Conservation (phyloP, 1,140 invertebrate species). For the Brachionus manjavacas region DNA sequence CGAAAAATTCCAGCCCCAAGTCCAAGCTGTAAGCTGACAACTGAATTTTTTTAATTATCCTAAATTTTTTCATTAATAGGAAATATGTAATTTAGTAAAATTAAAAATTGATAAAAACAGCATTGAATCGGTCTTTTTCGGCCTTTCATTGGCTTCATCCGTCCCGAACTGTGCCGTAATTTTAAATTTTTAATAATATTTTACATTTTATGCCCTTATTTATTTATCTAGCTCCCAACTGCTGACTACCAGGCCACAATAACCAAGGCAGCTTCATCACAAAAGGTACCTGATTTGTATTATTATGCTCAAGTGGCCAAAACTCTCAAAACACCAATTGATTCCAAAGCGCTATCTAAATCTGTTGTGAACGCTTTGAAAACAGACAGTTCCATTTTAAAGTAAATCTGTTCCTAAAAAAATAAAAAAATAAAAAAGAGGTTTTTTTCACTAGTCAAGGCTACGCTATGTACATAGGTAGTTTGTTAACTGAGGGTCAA, state of each 20-base stretch:
- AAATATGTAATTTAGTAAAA: constrained; percentile 34
- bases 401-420: background rate
- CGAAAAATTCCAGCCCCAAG: constrained; percentile 14
- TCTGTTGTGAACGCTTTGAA: background rate
- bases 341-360: background rate
- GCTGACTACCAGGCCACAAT: constrained; percentile 18
- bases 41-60: background rate
- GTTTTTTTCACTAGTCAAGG: constrained; percentile 65
- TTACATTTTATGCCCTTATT: background rate
- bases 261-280: background rate
- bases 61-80: background rate
- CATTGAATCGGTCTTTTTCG: constrained; percentile 35
- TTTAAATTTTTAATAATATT: background rate
- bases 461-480: constrained; percentile 74
- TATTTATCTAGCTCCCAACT: background rate
- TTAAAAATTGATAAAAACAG: constrained; percentile 34
- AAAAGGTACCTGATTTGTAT: constrained; percentile 33
- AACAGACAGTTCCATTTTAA: constrained; percentile 36
- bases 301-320: background rate
- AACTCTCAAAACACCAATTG: background rate
- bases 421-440: background rate
- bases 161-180: constrained; percentile 20
- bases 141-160: background rate
- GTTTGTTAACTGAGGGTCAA: constrained; percentile 64
- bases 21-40: background rate